Conservation (phyloP, 2,888 invertebrate genomes). For the Dynastes grantii region DNA sequence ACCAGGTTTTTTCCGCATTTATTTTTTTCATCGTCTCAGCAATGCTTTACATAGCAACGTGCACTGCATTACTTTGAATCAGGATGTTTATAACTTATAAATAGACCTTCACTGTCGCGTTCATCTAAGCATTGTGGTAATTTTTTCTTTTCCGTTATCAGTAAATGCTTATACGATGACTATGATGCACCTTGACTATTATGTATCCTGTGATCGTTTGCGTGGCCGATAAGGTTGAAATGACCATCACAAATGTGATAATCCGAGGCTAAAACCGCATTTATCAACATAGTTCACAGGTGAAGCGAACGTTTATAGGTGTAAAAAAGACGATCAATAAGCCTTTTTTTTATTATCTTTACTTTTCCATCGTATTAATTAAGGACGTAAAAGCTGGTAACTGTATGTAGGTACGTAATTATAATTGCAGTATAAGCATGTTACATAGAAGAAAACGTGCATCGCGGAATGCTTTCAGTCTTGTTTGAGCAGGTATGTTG, state of each 20-base stretch:
- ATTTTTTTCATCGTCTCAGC: background rate
- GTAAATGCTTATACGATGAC: background rate
- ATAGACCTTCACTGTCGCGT: conserved; percentile 24
- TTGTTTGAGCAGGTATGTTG: background rate
- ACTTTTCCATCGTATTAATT: conserved; percentile 8
- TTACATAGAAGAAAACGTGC: background rate
- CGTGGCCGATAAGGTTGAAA: conserved; percentile 21
- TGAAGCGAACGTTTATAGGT: background rate
- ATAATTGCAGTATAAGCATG: background rate
- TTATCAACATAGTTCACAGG: conserved; percentile 9
- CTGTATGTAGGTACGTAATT: background rate
- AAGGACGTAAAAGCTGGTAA: background rate
- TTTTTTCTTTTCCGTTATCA: conserved; percentile 32
- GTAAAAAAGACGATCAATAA: conserved; percentile 15
- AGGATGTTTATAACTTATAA: conserved; percentile 35
- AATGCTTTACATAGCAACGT: conserved; percentile 11
- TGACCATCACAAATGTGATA: conserved; percentile 24
- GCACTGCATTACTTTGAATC: conserved; percentile 24
- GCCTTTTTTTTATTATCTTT: background rate
- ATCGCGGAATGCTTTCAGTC: background rate
- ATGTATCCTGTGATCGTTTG: conserved; percentile 4
- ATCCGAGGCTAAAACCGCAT: conserved; percentile 27
- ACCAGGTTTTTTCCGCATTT: background rate
- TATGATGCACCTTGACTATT: conserved; percentile 20
- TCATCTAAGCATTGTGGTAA: conserved; percentile 10